Base-by-base conservation (phyloP, 1,140 invertebrate genomes). In the Philotrypesis tridentata region DNA sequence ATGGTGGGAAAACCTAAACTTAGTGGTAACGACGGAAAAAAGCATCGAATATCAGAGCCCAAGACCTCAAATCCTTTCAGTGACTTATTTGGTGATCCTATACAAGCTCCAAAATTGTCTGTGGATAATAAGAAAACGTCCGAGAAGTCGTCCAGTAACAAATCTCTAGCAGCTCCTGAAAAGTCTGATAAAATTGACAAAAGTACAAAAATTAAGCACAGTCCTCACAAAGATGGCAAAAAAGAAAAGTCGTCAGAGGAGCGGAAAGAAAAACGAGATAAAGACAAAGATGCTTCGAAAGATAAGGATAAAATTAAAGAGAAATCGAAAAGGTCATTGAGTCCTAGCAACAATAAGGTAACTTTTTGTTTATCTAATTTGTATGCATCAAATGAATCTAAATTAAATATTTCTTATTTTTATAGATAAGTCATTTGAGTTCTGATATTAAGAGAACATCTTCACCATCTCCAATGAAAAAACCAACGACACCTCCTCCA, bases 21-120 rank as follows among this genome's bases (percentile, higher is more conserved):
- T 63, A 93, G 93, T 85, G 93, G 92, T 31, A 87, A 91, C 76
- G 93, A 93, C 25, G 89, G 90, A 33, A 95, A 94, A 87, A 94
- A 94, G 76, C 90, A 92, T 72, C 93, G 94, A 75, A 90, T 92
- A 75, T 93, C 94, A 27, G 95, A 95, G 85, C 90, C 92, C 40
- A 94, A 93, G 86, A 90, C 89, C 86, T 94, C 93, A 82, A 94
- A 93, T 85, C 93, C 94, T 71, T 97, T 97, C 90, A 94, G 94
- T 60, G 95, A 94, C 83, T 90, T 98, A 71, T 97, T 97, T 92
- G 96, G 96, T 0, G 90, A 95, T 40, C 96, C 96, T 1, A 95
- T 97, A 80, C 96, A 96, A 87, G 94, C 93, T 80, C 83, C 87
- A 4, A 95, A 94, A 90, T 90, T 93, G 68, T 94, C 94, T 31